Percentiles rank a stretch among this genome's conserved stretches.
phyloP scores from a whole-genome alignment of 2,113 vertebrate species.

The Glaucidium brasilianum region DNA sequence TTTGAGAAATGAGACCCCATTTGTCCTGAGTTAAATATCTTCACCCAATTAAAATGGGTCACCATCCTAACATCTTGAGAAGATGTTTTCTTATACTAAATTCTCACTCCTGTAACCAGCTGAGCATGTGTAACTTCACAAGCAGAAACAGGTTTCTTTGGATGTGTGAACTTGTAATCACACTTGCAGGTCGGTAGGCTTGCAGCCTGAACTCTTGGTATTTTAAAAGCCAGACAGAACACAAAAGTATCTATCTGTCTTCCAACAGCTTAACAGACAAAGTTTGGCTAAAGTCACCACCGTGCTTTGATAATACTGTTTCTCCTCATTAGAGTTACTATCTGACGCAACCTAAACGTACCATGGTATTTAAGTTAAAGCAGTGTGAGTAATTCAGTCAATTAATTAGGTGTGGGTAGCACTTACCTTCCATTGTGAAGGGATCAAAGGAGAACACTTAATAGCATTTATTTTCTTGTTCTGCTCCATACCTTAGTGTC shows the following conservation, averaged over 20 bases:
- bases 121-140: neutral
- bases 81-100: neutral
- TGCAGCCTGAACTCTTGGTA: neutral
- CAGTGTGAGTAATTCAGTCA: neutral
- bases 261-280: neutral
- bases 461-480: neutral
- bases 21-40: neutral
- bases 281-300: neutral
- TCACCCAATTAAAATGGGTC: neutral
- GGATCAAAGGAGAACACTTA: conserved; percentile 5
- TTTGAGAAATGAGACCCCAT: neutral
- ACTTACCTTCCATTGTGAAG: neutral
- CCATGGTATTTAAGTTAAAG: neutral
- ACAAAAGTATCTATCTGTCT: neutral
- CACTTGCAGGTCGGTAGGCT: neutral
- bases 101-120: neutral
- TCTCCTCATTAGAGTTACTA: neutral
- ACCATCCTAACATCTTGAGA: neutral
- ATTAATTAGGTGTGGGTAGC: neutral
- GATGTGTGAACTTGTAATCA: neutral
- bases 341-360: neutral
- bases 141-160: neutral
- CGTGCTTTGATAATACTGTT: neutral
- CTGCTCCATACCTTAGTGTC: neutral
- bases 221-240: neutral